Percentiles rank a stretch among this genome's conserved stretches.
Evolutionary conservation across 2,888 invertebrate species (phyloP).

Genomic region (Oxystoma pomonae): DNA sequence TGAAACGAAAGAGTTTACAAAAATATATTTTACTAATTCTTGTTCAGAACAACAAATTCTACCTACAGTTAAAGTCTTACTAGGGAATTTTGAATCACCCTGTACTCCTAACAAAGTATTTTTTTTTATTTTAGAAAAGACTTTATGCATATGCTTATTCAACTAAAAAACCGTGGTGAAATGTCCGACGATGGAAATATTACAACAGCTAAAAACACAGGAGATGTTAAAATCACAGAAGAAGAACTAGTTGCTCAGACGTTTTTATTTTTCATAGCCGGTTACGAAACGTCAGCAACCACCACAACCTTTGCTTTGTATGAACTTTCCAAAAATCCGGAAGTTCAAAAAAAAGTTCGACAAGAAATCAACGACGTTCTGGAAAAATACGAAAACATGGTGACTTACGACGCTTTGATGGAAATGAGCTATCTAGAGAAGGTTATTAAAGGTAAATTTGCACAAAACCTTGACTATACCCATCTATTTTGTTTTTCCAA

Average conservation of each 20-base stretch:
- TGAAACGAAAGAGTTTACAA: no score
- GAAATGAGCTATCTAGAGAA: constrained; percentile 30
- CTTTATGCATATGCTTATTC: constrained; percentile 32
- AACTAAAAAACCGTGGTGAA: constrained; percentile 21
- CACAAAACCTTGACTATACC: no score
- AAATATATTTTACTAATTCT: no score
- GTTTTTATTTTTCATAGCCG: constrained; percentile 29
- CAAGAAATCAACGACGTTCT: constrained; percentile 22
- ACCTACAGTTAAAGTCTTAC: no score
- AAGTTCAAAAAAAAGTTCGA: constrained; percentile 25
- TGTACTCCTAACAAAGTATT: not conserved
- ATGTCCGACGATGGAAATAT: constrained; percentile 2
- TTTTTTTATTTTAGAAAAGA: constrained; percentile 45
- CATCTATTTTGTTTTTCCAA: no score
- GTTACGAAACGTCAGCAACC: constrained; percentile 30
- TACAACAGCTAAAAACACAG: not conserved
- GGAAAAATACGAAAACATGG: constrained; percentile 19
- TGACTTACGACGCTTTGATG: constrained; percentile 27
- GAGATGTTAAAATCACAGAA: not conserved
- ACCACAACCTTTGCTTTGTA: constrained; percentile 28
- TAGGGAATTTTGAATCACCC: no score
- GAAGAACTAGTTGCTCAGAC: constrained; percentile 18
- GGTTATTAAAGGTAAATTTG: constrained; percentile 26
- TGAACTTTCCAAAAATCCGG: constrained; percentile 24
- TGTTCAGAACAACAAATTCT: no score